Conservation (phyloP, 2,888 invertebrate species). For the Lobophora halterata region DNA sequence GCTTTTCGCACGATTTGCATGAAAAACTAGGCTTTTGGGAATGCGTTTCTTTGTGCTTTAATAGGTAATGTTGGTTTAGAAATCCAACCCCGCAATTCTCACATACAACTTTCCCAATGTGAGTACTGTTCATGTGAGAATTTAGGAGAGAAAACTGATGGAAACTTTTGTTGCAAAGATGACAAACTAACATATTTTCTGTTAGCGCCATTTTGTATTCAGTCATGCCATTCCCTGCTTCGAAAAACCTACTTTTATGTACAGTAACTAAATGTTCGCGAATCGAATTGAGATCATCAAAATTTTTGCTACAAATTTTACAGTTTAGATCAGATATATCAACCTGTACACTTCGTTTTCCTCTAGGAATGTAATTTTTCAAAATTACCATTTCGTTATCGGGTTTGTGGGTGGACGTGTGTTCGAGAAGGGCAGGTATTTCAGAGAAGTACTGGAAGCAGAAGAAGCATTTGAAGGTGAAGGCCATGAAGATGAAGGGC, state of each 20-base stretch:
- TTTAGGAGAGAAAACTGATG: constrained; percentile 47
- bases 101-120: constrained; percentile 56
- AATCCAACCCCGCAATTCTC: constrained; percentile 56
- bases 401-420: constrained; percentile 41
- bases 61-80: constrained; percentile 45
- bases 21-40: constrained; percentile 31
- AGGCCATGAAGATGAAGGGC: constrained; percentile 57
- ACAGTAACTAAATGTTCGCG: constrained; percentile 41
- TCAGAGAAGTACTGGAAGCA: constrained; percentile 50
- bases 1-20: constrained; percentile 60
- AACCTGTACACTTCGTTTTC: constrained; percentile 47
- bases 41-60: constrained; percentile 51
- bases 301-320: constrained; percentile 38
- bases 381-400: constrained; percentile 34
- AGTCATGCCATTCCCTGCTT: constrained; percentile 50
- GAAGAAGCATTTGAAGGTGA: constrained; percentile 56
- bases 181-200: constrained; percentile 45
- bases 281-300: constrained; percentile 35
- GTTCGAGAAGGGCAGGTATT: constrained; percentile 37
- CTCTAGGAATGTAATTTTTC: constrained; percentile 43
- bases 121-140: constrained; percentile 51
- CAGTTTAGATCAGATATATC: constrained; percentile 55
- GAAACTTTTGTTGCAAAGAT: constrained; percentile 44
- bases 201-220: constrained; percentile 47
- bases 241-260: constrained; percentile 42